A percentile compares a stretch with the other conserved stretches of the same genome.
These are phyloP conservation scores for Aulostomus chinensis DNA, from an alignment of 2,797 vertebrate genomes.

Conservation along the genomic window DNA sequence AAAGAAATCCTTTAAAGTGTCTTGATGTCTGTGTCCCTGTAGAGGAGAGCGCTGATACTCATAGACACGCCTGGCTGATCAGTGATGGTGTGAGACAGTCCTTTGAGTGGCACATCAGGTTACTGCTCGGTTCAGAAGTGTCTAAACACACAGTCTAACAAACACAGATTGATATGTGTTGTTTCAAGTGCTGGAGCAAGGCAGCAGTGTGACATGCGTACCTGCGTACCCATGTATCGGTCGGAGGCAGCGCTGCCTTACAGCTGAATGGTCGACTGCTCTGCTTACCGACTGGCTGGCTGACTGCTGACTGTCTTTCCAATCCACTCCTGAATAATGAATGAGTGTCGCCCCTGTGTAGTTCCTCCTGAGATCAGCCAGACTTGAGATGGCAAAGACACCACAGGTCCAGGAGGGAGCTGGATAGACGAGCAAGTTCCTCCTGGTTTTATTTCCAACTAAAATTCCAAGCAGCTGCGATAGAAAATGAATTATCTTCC, in stretches of 20 bases:
- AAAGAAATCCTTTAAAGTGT: neutral
- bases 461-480: too few relatives aligned
- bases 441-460: too few relatives aligned
- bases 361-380: slow-evolving; percentile 29
- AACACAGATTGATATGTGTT: too few relatives aligned
- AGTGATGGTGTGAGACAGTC: neutral
- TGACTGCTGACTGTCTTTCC: slow-evolving; percentile 29
- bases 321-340: slow-evolving; percentile 52
- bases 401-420: too few relatives aligned
- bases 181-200: too few relatives aligned
- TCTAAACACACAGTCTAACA: too few relatives aligned
- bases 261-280: slow-evolving; percentile 16
- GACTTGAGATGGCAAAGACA: slow-evolving; percentile 30
- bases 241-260: neutral
- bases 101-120: neutral
- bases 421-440: too few relatives aligned
- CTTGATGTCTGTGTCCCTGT: slow-evolving; percentile 2
- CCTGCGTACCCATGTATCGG: neutral
- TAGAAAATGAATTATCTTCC: too few relatives aligned
- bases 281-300: slow-evolving; percentile 1
- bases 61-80: neutral
- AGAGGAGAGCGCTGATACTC: neutral
- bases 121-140: neutral
- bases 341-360: slow-evolving; percentile 29
- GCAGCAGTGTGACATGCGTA: neutral